Base-by-base conservation (phyloP, 1,140 invertebrate species). In the Stegodyphus dumicola region DNA sequence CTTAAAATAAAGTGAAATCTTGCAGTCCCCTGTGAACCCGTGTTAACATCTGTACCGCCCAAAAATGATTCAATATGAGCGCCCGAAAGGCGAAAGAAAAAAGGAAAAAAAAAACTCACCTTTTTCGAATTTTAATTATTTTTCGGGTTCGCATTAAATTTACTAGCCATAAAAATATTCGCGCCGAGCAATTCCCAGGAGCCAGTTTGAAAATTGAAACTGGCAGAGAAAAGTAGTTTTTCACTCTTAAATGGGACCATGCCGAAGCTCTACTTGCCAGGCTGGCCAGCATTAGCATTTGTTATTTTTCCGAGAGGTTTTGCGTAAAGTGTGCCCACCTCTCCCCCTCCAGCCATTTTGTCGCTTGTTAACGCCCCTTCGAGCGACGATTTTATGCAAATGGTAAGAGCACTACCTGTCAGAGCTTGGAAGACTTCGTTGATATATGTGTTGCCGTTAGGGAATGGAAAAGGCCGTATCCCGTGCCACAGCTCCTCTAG, bases 71-170 rank as follows among this genome's bases (percentile, higher is more conserved):
- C 67, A 80, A 81, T 76, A 85, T 77, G 65, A 51, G 51, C 54
- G 74, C 54, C 56, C 73, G 60, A 52, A 64, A 13, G 33, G 51
- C 17, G 51, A 4, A n/a, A 13, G 49, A 64, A 83, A 74, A 83
- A 83, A 83, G 60, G 65, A 73, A 48, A 64, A 65, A 73, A 70
- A 51, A 15, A n/a, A 53, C 66, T 17, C 60, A 64, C 18, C 81
- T 85, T 85, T 85, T 77, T 85, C 73, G 81, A 60, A 77, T 85
- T 85, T 85, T 77, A 85, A 85, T 85, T 85, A 85, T 85, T 85
- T 85, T 85, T 83, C 70, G 80, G 80, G 80, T 75, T 75, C 60
- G 74, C 81, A 85, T 85, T 85, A 76, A 85, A 85, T 76, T 85
- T 54, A 85, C 64, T 69, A 52, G 49, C 81, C 74, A 76, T 85